Conservation (phyloP, 53 echinoderm and acorn worm species). For the Crossaster papposus region DNA sequence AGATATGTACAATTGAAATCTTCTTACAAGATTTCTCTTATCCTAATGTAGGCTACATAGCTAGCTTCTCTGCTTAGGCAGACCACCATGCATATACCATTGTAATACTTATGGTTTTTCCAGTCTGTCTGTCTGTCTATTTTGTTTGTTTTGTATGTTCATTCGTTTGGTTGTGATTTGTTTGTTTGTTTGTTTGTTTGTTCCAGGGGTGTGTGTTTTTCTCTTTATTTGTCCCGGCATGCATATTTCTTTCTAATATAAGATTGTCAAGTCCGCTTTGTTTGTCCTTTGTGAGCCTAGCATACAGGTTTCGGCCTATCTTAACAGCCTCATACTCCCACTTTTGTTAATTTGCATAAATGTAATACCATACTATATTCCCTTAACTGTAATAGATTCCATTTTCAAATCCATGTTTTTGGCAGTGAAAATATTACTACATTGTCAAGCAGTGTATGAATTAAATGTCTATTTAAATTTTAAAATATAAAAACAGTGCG, state of each 20-base stretch:
- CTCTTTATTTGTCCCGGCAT: background rate
- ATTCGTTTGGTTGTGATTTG: background rate
- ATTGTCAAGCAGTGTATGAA: background rate
- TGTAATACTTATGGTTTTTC: background rate
- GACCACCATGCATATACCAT: background rate
- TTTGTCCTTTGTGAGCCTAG: slow-evolving; percentile 10
- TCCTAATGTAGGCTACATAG: too few species aligned
- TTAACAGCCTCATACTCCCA: slow-evolving; percentile 9
- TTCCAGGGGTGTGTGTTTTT: too few species aligned
- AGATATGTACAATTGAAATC: too few species aligned
- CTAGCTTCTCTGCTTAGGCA: background rate
- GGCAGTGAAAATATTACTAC: background rate
- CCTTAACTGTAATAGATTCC: slow-evolving; percentile 9
- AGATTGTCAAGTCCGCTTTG: slow-evolving; percentile 9
- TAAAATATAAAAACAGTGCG: background rate
- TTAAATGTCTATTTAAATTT: background rate
- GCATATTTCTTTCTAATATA: background rate
- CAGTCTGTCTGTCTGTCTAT: background rate
- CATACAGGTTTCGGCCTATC: background rate
- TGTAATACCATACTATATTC: slow-evolving; percentile 17
- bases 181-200: background rate
- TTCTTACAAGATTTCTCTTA: too few species aligned
- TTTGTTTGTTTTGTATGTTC: background rate
- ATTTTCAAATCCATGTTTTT: background rate
- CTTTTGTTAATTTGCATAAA: slow-evolving; percentile 15